Evolutionary conservation across 2,888 invertebrate species (phyloP), one percentile per base, ranked within the genome.

Genomic region (Eupithecia insigniata): DNA sequence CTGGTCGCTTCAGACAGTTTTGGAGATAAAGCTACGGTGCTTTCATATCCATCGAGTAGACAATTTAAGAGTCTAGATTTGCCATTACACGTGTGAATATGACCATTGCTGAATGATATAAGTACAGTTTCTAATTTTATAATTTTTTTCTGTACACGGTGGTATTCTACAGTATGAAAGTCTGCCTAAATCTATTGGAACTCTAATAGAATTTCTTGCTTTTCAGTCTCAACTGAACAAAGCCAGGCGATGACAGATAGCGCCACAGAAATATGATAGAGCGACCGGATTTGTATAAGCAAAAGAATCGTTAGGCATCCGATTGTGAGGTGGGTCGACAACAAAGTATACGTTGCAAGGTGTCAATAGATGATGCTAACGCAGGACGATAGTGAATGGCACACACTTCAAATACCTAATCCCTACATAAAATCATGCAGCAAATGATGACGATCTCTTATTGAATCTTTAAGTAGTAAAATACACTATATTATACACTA

Each of bases 21-120:
- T 58, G 26, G 58, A 26, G 34, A 67, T 58, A 58, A 66, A 51
- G n/a, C 22, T 51, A 51, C 51, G 12, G 26, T 55, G 51, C 22
- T 51, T 14, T 55, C 10, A 10, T 1, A 2, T n/a, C 12, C 22
- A 26, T 5, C 3, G 5, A 55, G 5, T n/a, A 8, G 10, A 22
- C 8, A n/a, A 46, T 22, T 51, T 51, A 22, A 2, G 55, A 26
- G 14, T 14, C 8, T 12, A 26, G 14, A 55, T 26, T 51, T 55
- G 1, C 4, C 12, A 26, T 55, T 14, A 26, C 26, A 22, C 12
- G 12, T 12, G 8, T 12, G 22, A 22, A 55, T 12, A 55, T 55
- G 14, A 26, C 12, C 22, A 26, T 51, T 1, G 7, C 22, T 51
- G 10, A 22, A 12, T 26, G 26, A 14, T 12, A 22, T 22, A 22